phyloP scores from a whole-genome alignment of 2,113 vertebrate genomes.

The Cervus canadensis region DNA sequence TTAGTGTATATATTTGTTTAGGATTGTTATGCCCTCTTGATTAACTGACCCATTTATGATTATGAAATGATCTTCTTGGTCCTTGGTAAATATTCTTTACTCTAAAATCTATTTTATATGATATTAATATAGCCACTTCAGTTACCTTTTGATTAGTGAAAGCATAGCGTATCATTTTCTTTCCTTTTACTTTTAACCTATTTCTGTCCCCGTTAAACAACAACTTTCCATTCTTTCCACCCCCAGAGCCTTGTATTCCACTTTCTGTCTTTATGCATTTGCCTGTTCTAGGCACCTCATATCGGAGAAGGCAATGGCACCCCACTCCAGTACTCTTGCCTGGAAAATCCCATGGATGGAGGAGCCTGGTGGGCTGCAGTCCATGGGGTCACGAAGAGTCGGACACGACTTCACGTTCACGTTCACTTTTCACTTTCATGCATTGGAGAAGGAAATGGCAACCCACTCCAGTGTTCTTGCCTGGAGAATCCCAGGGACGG shows the following conservation, averaged over 20 bases:
- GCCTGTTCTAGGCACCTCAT: neutral
- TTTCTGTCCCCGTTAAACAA: neutral
- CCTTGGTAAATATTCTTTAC: neutral
- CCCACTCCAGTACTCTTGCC: too few relatives aligned
- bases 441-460: too few relatives aligned
- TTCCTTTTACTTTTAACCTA: neutral
- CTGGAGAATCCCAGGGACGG: too few relatives aligned
- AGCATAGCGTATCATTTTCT: neutral
- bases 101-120: neutral
- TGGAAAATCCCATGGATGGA: too few relatives aligned
- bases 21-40: neutral
- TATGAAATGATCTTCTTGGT: neutral
- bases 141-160: neutral
- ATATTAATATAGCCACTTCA: neutral
- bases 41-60: neutral
- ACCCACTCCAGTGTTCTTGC: too few relatives aligned
- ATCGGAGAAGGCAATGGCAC: neutral
- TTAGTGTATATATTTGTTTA: neutral
- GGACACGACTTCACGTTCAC: too few relatives aligned
- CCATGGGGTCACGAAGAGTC: too few relatives aligned
- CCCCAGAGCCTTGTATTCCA: neutral
- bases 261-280: neutral
- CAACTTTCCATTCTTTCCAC: neutral
- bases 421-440: too few relatives aligned
- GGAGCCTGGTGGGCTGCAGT: too few relatives aligned